Evolutionary conservation across 2,888 invertebrate species (phyloP).

Genomic region (Caenorhabditis auriculariae): DNA sequence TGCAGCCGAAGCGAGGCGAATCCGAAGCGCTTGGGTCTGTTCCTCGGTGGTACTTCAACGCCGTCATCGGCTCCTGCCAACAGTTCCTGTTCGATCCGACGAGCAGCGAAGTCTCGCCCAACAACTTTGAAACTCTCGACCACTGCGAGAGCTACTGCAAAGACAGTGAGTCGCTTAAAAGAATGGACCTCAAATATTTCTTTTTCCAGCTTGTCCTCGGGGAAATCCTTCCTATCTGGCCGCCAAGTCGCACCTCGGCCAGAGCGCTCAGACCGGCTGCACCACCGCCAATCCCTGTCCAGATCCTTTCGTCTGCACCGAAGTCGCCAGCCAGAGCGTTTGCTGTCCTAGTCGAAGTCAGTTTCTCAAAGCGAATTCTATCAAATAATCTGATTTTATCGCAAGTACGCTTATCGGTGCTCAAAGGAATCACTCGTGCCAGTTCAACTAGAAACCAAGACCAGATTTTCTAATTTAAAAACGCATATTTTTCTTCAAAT

Average conservation of each 20-base stretch:
- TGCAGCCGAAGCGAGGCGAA: slow-evolving; percentile 47
- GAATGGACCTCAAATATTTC: background rate
- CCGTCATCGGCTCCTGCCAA: slow-evolving; percentile 45
- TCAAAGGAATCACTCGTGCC: too few relatives aligned
- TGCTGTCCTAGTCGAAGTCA: slow-evolving; percentile 46
- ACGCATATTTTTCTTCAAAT: too few relatives aligned
- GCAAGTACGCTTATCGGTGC: too few relatives aligned
- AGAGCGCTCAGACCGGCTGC: slow-evolving; percentile 32
- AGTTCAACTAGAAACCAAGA: too few relatives aligned
- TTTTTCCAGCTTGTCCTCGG: slow-evolving; percentile 40
- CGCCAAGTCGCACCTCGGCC: slow-evolving; percentile 24
- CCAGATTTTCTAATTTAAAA: too few relatives aligned
- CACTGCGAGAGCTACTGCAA: slow-evolving; percentile 47
- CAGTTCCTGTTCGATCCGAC: slow-evolving; percentile 48
- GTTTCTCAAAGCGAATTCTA: too few relatives aligned
- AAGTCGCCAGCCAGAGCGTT: slow-evolving; percentile 40
- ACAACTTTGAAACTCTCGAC: slow-evolving; percentile 47
- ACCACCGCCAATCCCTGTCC: slow-evolving; percentile 40
- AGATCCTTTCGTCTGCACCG: slow-evolving; percentile 40
- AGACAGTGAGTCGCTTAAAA: slow-evolving; percentile 30
- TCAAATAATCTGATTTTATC: too few relatives aligned
- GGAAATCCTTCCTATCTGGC: slow-evolving; percentile 39
- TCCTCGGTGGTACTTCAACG: slow-evolving; percentile 47
- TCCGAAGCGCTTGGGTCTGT: slow-evolving; percentile 43
- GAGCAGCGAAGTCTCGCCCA: slow-evolving; percentile 39